A percentile compares a stretch with the other conserved stretches of the same genome.
Evolutionary conservation across 1,140 invertebrate genomes (phyloP).

Genomic region (Drosophila oshimai): DNA sequence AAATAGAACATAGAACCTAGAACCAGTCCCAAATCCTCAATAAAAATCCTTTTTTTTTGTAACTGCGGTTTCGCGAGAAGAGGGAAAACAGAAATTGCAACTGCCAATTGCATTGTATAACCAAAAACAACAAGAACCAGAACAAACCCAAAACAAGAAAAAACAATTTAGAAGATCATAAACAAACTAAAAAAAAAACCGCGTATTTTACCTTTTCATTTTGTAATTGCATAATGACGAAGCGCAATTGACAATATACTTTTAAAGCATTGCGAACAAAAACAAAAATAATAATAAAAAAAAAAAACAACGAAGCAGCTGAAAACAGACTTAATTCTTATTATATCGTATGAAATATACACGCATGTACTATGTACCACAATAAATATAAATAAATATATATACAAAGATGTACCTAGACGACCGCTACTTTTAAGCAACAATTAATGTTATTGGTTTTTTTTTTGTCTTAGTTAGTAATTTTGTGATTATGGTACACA

Average conservation of each 20-base stretch:
- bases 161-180: slow-evolving; percentile 8
- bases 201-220: slow-evolving; percentile 19
- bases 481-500: slow-evolving; percentile 38
- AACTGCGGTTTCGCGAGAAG: slow-evolving; percentile 9
- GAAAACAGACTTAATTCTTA: slow-evolving; percentile 36
- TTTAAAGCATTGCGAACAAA: slow-evolving; percentile 35
- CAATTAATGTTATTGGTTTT: slow-evolving; percentile 1
- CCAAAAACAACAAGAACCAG: slow-evolving; percentile 34
- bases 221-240: slow-evolving; percentile 37
- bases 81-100: slow-evolving; percentile 50
- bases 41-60: slow-evolving; percentile 2
- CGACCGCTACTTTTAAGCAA: slow-evolving; percentile 29
- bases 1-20: slow-evolving; percentile 12
- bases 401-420: slow-evolving; percentile 22
- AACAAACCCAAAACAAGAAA: slow-evolving; percentile 14
- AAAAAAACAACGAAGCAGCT: slow-evolving; percentile 22
- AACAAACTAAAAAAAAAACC: slow-evolving; percentile 3
- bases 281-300: background rate
- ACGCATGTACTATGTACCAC: slow-evolving; percentile 15
- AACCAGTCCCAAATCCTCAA: slow-evolving; percentile 15
- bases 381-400: background rate
- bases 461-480: slow-evolving; percentile 26
- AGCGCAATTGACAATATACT: slow-evolving; percentile 28
- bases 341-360: slow-evolving; percentile 27
- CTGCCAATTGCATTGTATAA: slow-evolving; percentile 70